A percentile compares a stretch with the other conserved stretches of the same genome.
Evolutionary conservation across 2,888 invertebrate species (phyloP).

Genomic region (Nyleta sp.): DNA sequence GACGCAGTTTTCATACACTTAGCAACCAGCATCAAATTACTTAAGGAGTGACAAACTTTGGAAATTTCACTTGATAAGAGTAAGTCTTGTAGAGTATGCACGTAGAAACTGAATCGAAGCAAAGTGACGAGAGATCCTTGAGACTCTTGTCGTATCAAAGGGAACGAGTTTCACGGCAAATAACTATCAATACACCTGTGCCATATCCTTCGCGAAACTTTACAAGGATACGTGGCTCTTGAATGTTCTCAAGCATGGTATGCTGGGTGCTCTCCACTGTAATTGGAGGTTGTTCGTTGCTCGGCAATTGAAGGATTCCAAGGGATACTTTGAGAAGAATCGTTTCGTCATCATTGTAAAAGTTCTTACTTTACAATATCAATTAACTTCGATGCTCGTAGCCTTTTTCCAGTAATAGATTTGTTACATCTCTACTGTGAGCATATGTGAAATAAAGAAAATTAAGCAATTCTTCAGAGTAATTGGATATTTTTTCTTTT

Average conservation of each 20-base stretch:
- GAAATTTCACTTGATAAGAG: conserved; percentile 62
- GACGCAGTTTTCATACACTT: conserved; percentile 40
- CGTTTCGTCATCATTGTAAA: conserved; percentile 47
- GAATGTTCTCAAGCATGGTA: conserved; percentile 57
- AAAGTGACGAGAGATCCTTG: conserved; percentile 62
- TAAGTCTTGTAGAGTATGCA: conserved; percentile 48
- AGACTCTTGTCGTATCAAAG: conserved; percentile 65
- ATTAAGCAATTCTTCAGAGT: no score
- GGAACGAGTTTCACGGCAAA: conserved; percentile 62
- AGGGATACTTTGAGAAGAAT: conserved; percentile 55
- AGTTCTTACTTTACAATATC: conserved; percentile 40
- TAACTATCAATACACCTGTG: conserved; percentile 65
- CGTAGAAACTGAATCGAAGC: conserved; percentile 63
- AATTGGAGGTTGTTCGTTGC: conserved; percentile 60
- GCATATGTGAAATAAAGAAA: no score
- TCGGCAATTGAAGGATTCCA: conserved; percentile 56
- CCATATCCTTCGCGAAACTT: conserved; percentile 62
- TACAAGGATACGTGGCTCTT: conserved; percentile 61
- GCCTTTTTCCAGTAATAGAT: not conserved
- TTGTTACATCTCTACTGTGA: no score
- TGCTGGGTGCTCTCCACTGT: conserved; percentile 56
- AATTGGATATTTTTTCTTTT: no score
- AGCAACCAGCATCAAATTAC: conserved; percentile 53
- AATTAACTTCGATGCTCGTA: conserved; percentile 6
- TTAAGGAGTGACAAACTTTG: conserved; percentile 54